Evolutionary conservation across 2,888 invertebrate species (phyloP), one percentile per base, ranked within the genome.

Genomic region (Drosophila neoperkinsi): DNA sequence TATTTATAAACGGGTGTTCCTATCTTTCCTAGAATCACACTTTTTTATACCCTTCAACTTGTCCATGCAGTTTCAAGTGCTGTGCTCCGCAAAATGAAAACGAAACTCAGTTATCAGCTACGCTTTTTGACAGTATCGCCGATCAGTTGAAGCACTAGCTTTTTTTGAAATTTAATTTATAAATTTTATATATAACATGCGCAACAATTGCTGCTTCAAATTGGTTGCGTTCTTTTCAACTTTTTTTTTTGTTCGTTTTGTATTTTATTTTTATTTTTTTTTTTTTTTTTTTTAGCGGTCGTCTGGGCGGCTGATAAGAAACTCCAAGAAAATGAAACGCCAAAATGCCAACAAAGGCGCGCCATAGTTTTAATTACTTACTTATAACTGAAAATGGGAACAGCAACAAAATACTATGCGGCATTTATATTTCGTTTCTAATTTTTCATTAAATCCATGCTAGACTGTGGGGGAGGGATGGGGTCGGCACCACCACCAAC

Each of bases 291-390:
- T 82, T 88, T 82, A 77, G 73, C 80, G 80, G 73, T 68, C 77
- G 66, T 60, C 50, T 53, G 51, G 31, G 62, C 34, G 52, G 50
- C 64, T 76, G 80, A 81, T 81, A 81, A 80, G 51, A 18, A 77
- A 63, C 72, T 67, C 56, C 36, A 63, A 56, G 61, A 59, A 81
- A 79, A 72, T 78, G 64, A 64, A 78, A 78, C 61, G 71, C 49
- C 57, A 56, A 71, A 82, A 63, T 57, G 71, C 62, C 76, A 84
- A 70, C 78, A 82, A 82, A 87, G 90, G 90, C 90, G 88, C 77
- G 89, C 77, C 84, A 69, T 67, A 84, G 79, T 82, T 87, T 89
- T 84, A 89, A 84, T 84, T 87, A 89, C 73, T 75, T 68, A 64
- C 75, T 79, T 79, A 79, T 74, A 79, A 63, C 71, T 67, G 63